Evolutionary conservation across 2,888 invertebrate species (phyloP), one percentile per base, ranked within the genome.

Genomic region (Helleia helle): DNA sequence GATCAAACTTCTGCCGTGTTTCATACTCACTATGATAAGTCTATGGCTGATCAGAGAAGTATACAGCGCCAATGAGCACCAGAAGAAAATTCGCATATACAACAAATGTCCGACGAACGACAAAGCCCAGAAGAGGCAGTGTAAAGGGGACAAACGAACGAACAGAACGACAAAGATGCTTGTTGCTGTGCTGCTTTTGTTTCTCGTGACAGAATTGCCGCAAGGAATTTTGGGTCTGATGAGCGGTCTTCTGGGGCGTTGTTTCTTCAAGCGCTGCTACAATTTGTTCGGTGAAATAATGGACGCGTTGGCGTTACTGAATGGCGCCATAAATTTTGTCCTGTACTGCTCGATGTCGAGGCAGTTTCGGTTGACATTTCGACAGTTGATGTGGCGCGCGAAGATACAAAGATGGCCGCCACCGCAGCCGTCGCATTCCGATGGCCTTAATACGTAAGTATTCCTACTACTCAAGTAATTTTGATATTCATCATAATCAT

Each of bases 271-370:
- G 45, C 87, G 89, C 14, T 95, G 95, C 72, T 97, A 97, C 74
- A 87, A 90, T 48, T 84, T 90, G 29, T 90, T 93, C 48, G 94
- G 94, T 1, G 96, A 96, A 65, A 71, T 96, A 41, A 93, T 96
- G 91, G 96, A 97, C 72, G 90, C 95, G 40, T 76, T 96, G 64
- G 96, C 97, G 0, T 87, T 97, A 30, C 86, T 95, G 46, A 97
- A 97, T 71, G 95, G 96, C 1, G 93, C 95, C 4, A 93, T 97
- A 50, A 97, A 97, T 76, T 97, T 97, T 67, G 93, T 97, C 41
- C 87, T 97, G 15, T 97, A 97, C 68, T 97, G 96, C 64, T 89
- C 93, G 31, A 97, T 97, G 97, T 96, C 95, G 48, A 88, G 93
- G 48, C 96, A 97, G 86, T 97, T 97, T 71, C 88, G 97, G 1